Percentiles rank a stretch among this genome's conserved stretches.
Evolutionary conservation across 2,113 vertebrate species (phyloP).

Genomic region (Ammodytes marinus): DNA sequence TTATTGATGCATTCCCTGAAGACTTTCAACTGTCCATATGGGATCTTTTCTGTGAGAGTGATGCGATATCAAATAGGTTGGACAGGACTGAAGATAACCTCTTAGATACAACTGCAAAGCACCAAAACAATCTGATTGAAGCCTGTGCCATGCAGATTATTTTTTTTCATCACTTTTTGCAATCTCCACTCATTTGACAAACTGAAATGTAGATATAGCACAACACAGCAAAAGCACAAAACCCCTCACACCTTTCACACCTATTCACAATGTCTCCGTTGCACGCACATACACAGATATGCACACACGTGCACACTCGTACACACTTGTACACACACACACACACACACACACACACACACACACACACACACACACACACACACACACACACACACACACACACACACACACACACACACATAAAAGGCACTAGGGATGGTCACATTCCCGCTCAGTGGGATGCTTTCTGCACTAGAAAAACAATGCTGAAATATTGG

Average conservation of each 20-base stretch:
- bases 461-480: slow-evolving; percentile 54
- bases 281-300: background rate
- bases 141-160: slow-evolving; percentile 29
- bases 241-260: slow-evolving; percentile 28
- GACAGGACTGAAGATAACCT: slow-evolving; percentile 34
- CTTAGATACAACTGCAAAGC: slow-evolving; percentile 35
- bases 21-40: slow-evolving; percentile 9
- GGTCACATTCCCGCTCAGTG: slow-evolving; percentile 72
- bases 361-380: background rate
- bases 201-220: slow-evolving; percentile 36
- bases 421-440: slow-evolving; percentile 46
- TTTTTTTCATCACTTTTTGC: slow-evolving; percentile 37
- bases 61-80: slow-evolving; percentile 49
- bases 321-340: slow-evolving; percentile 23
- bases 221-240: slow-evolving; percentile 8
- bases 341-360: background rate
- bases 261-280: background rate
- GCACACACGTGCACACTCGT: slow-evolving; percentile 9
- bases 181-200: slow-evolving; percentile 38
- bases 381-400: background rate
- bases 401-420: slow-evolving; percentile 21
- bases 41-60: slow-evolving; percentile 19
- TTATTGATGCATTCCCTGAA: slow-evolving; percentile 34
- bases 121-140: slow-evolving; percentile 37
- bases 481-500: slow-evolving; percentile 66